phyloP scores from a whole-genome alignment of 1,140 invertebrate genomes.

The Chironomus tepperi region DNA sequence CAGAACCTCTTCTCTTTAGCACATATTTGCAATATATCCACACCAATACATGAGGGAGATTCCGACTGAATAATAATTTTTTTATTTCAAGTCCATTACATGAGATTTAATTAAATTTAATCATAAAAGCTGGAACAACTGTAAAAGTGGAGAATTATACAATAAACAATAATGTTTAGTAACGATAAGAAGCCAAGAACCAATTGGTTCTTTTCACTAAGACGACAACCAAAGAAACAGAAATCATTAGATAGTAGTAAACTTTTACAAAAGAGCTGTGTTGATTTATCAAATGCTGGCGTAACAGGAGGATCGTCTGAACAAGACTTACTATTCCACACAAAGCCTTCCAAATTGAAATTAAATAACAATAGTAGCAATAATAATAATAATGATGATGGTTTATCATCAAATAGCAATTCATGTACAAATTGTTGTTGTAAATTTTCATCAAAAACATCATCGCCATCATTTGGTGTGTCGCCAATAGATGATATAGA shows the following conservation, averaged over 20 bases:
- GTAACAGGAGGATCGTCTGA: conserved; percentile 23
- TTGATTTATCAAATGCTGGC: conserved; percentile 32
- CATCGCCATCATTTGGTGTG: neutral
- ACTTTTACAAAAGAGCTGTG: conserved; percentile 38
- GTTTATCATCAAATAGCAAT: neutral
- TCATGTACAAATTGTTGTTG: conserved; percentile 10
- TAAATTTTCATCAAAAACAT: conserved; percentile 12
- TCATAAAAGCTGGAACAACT: neutral
- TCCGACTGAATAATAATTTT: no score
- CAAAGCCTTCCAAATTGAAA: conserved; percentile 23
- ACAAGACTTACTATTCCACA: neutral
- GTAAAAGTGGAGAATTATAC: neutral
- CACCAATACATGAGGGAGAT: no score
- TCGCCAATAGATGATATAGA: conserved; percentile 4
- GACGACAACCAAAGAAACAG: conserved; percentile 46
- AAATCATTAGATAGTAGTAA: conserved; percentile 31
- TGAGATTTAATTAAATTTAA: neutral
- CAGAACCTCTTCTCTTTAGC: no score
- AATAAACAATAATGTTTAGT: neutral
- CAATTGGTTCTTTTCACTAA: conserved; percentile 67
- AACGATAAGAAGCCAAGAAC: conserved; percentile 31
- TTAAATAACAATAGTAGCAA: conserved; percentile 3
- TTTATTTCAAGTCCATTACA: conserved; percentile 16
- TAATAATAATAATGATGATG: conserved; percentile 10
- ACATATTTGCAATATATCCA: neutral